Conservation (phyloP, 2,113 vertebrate genomes). For the Daphoenositta chrysoptera region DNA sequence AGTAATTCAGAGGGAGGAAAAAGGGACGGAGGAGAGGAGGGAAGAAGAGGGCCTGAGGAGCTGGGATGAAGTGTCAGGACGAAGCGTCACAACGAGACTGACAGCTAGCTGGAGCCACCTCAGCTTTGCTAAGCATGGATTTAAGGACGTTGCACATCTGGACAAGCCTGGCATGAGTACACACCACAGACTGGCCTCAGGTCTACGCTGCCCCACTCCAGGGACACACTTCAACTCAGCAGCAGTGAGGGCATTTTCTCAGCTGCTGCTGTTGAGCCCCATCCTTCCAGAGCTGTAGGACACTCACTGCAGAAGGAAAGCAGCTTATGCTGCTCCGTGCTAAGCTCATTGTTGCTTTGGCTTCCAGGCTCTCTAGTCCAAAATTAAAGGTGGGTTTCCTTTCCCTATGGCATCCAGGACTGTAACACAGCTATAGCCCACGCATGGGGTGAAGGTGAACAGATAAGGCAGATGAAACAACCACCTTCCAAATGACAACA, state of each 20-base stretch:
- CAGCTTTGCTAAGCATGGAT: background rate
- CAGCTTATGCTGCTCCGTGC: accelerated
- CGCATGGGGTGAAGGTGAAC: accelerated
- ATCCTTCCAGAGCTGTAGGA: accelerated
- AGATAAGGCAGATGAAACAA: background rate
- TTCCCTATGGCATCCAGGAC: background rate
- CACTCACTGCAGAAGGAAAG: background rate
- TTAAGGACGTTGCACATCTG: background rate
- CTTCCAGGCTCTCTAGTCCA: background rate
- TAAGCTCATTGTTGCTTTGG: background rate
- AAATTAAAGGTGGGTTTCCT: background rate
- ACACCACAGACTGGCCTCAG: background rate
- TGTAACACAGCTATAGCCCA: background rate
- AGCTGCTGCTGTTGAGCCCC: background rate
- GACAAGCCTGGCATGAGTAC: background rate
- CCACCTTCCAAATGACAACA: background rate
- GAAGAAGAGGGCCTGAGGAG: background rate
- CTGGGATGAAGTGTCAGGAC: background rate
- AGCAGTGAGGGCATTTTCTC: background rate
- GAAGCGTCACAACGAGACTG: accelerated
- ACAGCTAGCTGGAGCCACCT: background rate
- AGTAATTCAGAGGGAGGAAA: background rate
- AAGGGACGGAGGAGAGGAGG: background rate
- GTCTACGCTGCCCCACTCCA: background rate
- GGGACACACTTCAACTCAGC: background rate